Base-by-base conservation (phyloP, 1,140 invertebrate genomes). In the Bathynomus jamesi region DNA sequence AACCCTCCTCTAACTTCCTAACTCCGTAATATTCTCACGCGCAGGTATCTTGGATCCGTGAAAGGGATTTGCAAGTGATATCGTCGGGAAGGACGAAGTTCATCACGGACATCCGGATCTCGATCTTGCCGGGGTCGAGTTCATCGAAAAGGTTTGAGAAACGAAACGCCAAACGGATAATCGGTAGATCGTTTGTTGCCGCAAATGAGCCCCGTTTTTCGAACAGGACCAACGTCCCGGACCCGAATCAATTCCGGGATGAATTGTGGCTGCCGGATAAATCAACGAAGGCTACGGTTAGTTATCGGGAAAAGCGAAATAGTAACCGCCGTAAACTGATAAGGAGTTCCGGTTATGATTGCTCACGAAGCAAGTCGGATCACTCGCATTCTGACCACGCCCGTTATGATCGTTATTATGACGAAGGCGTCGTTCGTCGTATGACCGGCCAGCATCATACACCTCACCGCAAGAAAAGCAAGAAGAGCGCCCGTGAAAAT, bases 31-130 rank as follows among this genome's bases (percentile, higher is more conserved):
- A n/a, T n/a, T n/a, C n/a, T n/a, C n/a, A n/a, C n/a, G n/a, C n/a
- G 2, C 70, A 76, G 74, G 74, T 76, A 7, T 76, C 74, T 4
- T 76, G 74, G 74, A 76, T 76, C 25, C 28, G 74, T 28, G 62
- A 65, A 2, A 61, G 67, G 11, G 74, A 76, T 70, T 61, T 76
- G 11, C 71, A 71, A 46, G 74, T 76, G 25, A 29, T 76, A 10
- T 76, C 74, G 2, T 72, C 74, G 0, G 74, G 71, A 17, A 70
- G 74, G 0, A 24, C 24, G 7, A 76, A 70, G 28, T 70, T 76
- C 61, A 66, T 71, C 10, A 76, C 74, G 13, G 74, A 76, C 30
- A 53, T 72, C 7, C n/a, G 74, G 30, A 76, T 76, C 61, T 69
- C 74, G 1, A 70, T 74, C 5, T 31, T 75, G 3, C 70, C 74